Conservation (phyloP, 2,113 vertebrate species). For the Malaclemys terrapin region DNA sequence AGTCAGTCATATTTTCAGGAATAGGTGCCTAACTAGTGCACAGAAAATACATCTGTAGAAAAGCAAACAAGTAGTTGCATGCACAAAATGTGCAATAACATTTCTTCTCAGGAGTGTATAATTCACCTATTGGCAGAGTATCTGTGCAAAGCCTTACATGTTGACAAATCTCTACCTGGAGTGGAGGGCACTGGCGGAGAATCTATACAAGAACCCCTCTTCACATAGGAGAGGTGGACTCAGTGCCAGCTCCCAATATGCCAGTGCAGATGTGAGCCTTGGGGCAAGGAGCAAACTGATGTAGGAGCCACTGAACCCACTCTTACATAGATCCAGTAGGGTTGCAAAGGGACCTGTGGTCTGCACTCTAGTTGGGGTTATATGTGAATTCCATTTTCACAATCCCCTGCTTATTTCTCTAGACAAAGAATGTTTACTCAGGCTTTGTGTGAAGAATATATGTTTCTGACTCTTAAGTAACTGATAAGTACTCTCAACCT, state of each 20-base stretch:
- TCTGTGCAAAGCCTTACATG: too few species aligned
- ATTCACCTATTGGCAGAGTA: neutral
- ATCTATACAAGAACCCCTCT: neutral
- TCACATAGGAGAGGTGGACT: neutral
- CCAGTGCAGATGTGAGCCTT: neutral
- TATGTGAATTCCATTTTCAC: neutral
- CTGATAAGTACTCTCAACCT: neutral
- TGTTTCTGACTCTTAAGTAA: neutral
- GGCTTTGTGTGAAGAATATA: neutral
- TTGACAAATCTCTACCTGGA: neutral
- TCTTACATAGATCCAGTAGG: neutral
- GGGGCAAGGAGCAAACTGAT: neutral
- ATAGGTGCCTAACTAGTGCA: neutral
- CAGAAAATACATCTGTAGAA: neutral
- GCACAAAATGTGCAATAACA: neutral
- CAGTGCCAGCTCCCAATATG: neutral
- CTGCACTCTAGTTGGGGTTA: neutral
- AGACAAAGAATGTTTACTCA: neutral
- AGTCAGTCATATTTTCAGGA: neutral
- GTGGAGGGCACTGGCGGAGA: neutral
- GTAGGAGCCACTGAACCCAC: neutral
- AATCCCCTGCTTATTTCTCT: neutral
- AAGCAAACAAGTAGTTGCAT: neutral
- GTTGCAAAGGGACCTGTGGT: neutral
- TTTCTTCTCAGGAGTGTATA: neutral